phyloP scores from a whole-genome alignment of 2,888 invertebrate genomes.

The Autographa gamma region DNA sequence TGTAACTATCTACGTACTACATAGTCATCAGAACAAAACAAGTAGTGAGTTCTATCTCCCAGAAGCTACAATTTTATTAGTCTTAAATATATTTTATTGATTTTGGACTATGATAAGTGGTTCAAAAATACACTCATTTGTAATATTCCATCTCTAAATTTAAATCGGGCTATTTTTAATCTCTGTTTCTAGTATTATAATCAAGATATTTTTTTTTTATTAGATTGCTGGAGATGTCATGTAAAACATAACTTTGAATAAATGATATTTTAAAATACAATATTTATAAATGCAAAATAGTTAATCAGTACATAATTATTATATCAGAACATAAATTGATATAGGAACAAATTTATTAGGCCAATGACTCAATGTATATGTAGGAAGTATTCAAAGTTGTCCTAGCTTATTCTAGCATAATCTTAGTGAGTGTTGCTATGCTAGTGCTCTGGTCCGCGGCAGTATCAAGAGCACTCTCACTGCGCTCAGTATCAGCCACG shows the following conservation, averaged over 20 bases:
- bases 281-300: neutral
- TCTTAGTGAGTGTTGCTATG: neutral
- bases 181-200: no score
- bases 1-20: neutral
- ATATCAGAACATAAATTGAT: neutral
- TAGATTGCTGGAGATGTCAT: neutral
- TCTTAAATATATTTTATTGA: neutral
- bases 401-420: neutral
- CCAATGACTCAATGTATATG: neutral
- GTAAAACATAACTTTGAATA: no score
- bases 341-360: neutral
- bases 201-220: no score
- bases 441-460: neutral
- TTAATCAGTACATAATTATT: neutral
- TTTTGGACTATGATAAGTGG: slow-evolving; percentile 7
- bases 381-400: neutral
- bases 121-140: neutral
- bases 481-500: slow-evolving; percentile 46
- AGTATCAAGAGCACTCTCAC: slow-evolving; percentile 11
- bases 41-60: slow-evolving; percentile 6
- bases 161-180: neutral
- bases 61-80: slow-evolving; percentile 6
- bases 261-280: no score
- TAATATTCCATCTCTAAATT: neutral
- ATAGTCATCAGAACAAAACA: slow-evolving; percentile 32